Evolutionary conservation across 1,140 invertebrate genomes (phyloP), one percentile per base, ranked within the genome.

Genomic region (Sminthurinus signatus): DNA sequence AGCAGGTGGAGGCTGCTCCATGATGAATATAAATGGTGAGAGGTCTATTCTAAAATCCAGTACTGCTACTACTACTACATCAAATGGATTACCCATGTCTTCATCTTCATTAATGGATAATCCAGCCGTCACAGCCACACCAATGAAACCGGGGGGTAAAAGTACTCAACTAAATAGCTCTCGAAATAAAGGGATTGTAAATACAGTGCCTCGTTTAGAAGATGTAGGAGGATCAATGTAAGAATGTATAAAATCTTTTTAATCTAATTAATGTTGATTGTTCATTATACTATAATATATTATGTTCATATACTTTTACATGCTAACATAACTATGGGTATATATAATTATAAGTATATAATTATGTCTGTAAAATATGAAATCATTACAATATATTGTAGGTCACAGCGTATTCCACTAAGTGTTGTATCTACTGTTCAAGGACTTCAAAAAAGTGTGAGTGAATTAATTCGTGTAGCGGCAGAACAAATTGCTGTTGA

Each of bases 401-500:
- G n/a, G n/a, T n/a, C n/a, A n/a, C n/a, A n/a, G n/a, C n/a, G n/a
- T n/a, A n/a, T n/a, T n/a, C n/a, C n/a, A n/a, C n/a, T 44, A 10
- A 43, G 65, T 0, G 65, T 71, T 32, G 63, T 46, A 10, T 28
- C 29, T 3, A 64, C 62, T 32, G 59, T 71, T 32, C 66, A 68
- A 51, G 29, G 54, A 19, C 62, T 58, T 25, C 39, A 50, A 1
- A 68, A 64, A 51, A 67, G 57, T 56, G 46, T 71, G 0, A 60
- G 50, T 15, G 64, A 68, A 27, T 42, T 60, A 12, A 58, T 68
- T 4, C 61, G 51, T 46, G 44, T 43, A 12, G 65, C 61, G 10
- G 62, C 67, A 21, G 69, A 71, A 23, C 55, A 62, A 28, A 68
- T 71, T 57, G 64, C 64, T 28, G 32, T 68, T 23, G 69, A 71